Conservation (phyloP, 1,140 invertebrate species). For the Drosophila bocqueti region DNA sequence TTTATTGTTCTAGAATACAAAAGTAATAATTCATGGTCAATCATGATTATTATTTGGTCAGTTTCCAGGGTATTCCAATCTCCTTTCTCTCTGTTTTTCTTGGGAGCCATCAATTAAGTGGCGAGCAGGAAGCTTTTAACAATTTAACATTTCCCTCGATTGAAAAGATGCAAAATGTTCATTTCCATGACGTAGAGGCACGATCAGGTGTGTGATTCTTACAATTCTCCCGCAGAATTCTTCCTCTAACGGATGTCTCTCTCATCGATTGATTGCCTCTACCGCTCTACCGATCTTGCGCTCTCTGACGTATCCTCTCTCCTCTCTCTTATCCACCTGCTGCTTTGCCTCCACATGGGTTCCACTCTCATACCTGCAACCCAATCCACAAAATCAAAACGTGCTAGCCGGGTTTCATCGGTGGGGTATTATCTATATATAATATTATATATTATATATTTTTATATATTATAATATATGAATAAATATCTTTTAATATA, state of each 20-base stretch:
- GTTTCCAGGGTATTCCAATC: constrained; percentile 7
- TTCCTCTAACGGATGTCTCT: constrained; percentile 50
- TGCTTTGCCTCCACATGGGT: constrained; percentile 25
- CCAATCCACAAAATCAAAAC: constrained; percentile 25
- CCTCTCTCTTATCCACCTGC: constrained; percentile 36
- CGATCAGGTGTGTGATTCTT: constrained; percentile 41
- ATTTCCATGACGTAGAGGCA: constrained; percentile 45
- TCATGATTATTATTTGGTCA: neutral
- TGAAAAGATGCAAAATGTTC: constrained; percentile 17
- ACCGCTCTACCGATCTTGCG: constrained; percentile 3
- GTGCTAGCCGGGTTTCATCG: constrained; percentile 8
- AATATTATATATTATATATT: too few species aligned
- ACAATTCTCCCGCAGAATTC: too few species aligned
- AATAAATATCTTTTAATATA: too few species aligned
- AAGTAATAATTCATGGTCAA: neutral
- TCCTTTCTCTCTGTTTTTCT: neutral
- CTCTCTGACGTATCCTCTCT: constrained; percentile 2
- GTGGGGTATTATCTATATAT: neutral
- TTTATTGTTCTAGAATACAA: neutral
- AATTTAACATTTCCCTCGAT: constrained; percentile 13
- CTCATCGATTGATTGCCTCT: constrained; percentile 31
- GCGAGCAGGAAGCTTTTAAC: constrained; percentile 42
- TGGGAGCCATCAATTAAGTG: constrained; percentile 19
- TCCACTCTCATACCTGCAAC: constrained; percentile 21
- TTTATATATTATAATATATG: neutral